A percentile compares a stretch with the other conserved stretches of the same genome.
Conservation (phyloP, 2,113 vertebrate species). For the Epinephelus lanceolatus region DNA sequence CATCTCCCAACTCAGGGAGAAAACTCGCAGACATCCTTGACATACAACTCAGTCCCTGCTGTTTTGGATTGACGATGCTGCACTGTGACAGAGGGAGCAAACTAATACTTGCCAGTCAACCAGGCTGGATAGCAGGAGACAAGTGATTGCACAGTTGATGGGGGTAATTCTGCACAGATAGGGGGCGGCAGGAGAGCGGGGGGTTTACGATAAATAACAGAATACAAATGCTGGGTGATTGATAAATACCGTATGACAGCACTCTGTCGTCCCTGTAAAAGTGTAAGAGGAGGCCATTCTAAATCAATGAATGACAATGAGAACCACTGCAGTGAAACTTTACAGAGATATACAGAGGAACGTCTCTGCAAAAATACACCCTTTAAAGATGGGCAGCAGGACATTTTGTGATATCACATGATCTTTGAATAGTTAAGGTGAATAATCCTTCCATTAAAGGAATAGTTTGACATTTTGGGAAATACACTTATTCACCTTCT, state of each 20-base stretch:
- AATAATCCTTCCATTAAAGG: not conserved
- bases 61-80: slow-evolving; percentile 58
- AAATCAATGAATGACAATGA: slow-evolving; percentile 28
- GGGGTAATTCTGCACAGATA: slow-evolving; percentile 58
- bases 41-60: slow-evolving; percentile 53
- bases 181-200: not conserved
- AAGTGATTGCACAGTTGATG: slow-evolving; percentile 62
- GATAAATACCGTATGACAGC: slow-evolving; percentile 48
- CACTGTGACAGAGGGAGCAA: slow-evolving; percentile 44
- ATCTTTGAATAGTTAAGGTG: not conserved
- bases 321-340: slow-evolving; percentile 32
- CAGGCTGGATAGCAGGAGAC: slow-evolving; percentile 45
- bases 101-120: slow-evolving; percentile 61
- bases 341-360: not conserved
- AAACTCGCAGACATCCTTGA: slow-evolving; percentile 63
- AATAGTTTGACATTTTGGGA: not conserved
- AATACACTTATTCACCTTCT: not conserved
- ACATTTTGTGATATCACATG: not conserved
- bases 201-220: slow-evolving; percentile 37
- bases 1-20: slow-evolving; percentile 41
- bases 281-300: not conserved
- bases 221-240: slow-evolving; percentile 51
- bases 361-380: not conserved
- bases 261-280: slow-evolving; percentile 14
- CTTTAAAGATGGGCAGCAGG: not conserved